These are phyloP conservation scores for Mizuhopecten yessoensis DNA, from an alignment of 1,140 invertebrate species.

Conservation along the genomic window DNA sequence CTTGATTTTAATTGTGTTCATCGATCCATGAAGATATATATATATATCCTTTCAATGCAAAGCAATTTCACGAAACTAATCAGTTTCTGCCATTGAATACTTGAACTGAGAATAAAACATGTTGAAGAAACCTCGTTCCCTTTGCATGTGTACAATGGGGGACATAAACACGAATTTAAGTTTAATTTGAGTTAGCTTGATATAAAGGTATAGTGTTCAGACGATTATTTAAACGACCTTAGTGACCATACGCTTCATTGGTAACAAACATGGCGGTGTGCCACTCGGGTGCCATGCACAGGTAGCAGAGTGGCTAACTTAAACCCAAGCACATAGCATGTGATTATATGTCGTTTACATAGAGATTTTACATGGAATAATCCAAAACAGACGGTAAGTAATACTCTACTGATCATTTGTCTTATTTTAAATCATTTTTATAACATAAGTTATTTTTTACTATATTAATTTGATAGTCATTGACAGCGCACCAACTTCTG, in stretches of 20 bases:
- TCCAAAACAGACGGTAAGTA: not conserved
- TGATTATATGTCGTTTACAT: not conserved
- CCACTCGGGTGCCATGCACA: not conserved
- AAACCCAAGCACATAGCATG: not conserved
- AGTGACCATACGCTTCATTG: conserved; percentile 63
- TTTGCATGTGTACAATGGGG: too few relatives aligned
- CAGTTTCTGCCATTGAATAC: too few relatives aligned
- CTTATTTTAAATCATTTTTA: not conserved
- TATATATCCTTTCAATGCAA: too few relatives aligned
- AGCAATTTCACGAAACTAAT: too few relatives aligned
- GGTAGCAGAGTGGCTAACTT: not conserved
- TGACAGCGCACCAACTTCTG: not conserved
- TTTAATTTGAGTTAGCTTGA: too few relatives aligned
- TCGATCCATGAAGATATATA: not conserved
- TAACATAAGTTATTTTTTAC: not conserved
- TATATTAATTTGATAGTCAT: not conserved
- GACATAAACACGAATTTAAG: too few relatives aligned
- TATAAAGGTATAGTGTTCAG: not conserved
- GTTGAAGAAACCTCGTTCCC: not conserved
- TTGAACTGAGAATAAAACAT: not conserved
- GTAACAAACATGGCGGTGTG: conserved; percentile 66
- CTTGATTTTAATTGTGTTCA: not conserved
- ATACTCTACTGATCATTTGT: not conserved
- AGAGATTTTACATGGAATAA: conserved; percentile 29
- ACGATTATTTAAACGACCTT: conserved; percentile 55